A percentile compares a stretch with the other conserved stretches of the same genome.
Conservation (phyloP, 2,888 invertebrate genomes). For the Pachliopta kotzebuea region DNA sequence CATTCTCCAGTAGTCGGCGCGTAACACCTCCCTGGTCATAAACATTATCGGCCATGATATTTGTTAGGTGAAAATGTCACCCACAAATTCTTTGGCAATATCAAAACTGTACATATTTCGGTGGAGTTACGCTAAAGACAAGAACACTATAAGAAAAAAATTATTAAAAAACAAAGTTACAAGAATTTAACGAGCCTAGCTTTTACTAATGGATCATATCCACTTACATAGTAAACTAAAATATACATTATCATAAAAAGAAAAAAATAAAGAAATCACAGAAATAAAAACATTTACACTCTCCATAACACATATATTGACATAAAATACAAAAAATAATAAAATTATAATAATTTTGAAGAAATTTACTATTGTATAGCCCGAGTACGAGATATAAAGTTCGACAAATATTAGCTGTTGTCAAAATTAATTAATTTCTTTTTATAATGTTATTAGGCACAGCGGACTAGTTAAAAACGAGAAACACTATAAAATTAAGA, state of each 20-base stretch:
- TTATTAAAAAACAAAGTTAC: slow-evolving; percentile 33
- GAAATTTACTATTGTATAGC: slow-evolving; percentile 42
- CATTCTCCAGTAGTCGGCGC: background rate
- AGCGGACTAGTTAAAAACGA: slow-evolving; percentile 69
- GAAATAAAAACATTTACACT: slow-evolving; percentile 64
- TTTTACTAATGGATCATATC: slow-evolving; percentile 66
- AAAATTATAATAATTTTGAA: slow-evolving; percentile 5
- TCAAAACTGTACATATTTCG: slow-evolving; percentile 33
- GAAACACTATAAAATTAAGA: slow-evolving; percentile 28
- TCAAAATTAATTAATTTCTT: slow-evolving; percentile 5
- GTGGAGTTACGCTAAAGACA: slow-evolving; percentile 29
- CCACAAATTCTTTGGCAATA: slow-evolving; percentile 34
- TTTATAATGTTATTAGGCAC: slow-evolving; percentile 38
- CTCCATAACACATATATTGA: slow-evolving; percentile 45
- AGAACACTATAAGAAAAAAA: slow-evolving; percentile 39
- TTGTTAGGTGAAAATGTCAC: slow-evolving; percentile 42
- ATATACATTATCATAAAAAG: slow-evolving; percentile 46
- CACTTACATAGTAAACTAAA: slow-evolving; percentile 56
- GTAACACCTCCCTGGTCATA: slow-evolving; percentile 24
- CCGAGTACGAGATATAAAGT: slow-evolving; percentile 48
- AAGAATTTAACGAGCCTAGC: slow-evolving; percentile 52
- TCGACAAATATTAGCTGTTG: background rate
- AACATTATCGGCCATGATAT: slow-evolving; percentile 61
- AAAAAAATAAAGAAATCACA: slow-evolving; percentile 67
- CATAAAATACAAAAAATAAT: slow-evolving; percentile 55